Evolutionary conservation across 2,113 vertebrate species (phyloP), one percentile per base, ranked within the genome.

Genomic region (Climacteris rufus): DNA sequence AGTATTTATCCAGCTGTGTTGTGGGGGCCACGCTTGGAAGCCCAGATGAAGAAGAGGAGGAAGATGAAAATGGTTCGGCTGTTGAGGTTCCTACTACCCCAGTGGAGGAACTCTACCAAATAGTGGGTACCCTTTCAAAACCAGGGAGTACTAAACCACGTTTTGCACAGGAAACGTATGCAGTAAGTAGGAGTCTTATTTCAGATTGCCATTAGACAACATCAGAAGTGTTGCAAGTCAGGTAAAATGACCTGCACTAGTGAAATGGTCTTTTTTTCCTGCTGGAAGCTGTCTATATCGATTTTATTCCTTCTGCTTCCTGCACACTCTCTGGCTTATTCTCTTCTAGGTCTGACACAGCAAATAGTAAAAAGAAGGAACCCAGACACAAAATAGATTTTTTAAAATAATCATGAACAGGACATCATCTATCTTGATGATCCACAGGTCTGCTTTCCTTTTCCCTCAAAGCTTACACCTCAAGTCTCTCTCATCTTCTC

Each of bases 51-150:
- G 89, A 81, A 17, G 98, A 97, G 2, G 97, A 98, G 2, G 42
- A 97, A 14, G 97, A 97, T 9, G 96, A 98, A 83, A 65, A 35
- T 10, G 78, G 31, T 44, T 94, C 96, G 3, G n/a, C 7, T 4
- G 30, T 45, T 10, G 95, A 97, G 10, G 25, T 45, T 18, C 37
- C 83, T 3, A 5, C 8, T 37, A 93, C 60, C 60, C 18, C 82
- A n/a, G 96, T 95, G 49, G 88, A 91, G 13, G 96, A 97, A 59
- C 83, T 90, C 2, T 98, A 99, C 50, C 97, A 98, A 86, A 64
- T 99, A 5, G 99, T 99, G 68, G 99, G 99, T 54, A 99, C 98
- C 0, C 94, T 98, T 44, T 97, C 97, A 45, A 69, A 78, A 15
- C 68, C 87, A 5, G 65, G 84, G 3, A 92, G 76, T 11, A 35